These are phyloP conservation scores for Ploceus nigricollis DNA, from an alignment of 2,113 vertebrate species.

Conservation along the genomic window DNA sequence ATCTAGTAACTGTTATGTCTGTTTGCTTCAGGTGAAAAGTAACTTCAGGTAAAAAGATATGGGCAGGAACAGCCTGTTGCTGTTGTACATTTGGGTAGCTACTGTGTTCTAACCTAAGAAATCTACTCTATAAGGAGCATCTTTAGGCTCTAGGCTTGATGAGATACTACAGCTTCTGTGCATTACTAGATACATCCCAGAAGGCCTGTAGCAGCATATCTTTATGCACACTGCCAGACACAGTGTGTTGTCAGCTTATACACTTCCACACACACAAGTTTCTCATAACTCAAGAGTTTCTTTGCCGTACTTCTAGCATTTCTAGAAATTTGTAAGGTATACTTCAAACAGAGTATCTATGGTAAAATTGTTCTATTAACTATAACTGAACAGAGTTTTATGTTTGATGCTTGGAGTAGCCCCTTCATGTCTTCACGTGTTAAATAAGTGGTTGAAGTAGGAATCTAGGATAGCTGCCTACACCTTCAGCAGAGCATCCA, in stretches of 20 bases:
- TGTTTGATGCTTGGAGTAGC: not conserved
- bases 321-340: not conserved
- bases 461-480: not conserved
- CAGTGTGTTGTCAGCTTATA: not conserved
- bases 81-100: accelerated
- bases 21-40: not conserved
- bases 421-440: not conserved
- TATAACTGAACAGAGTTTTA: not conserved
- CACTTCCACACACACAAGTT: not conserved
- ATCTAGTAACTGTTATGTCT: not conserved
- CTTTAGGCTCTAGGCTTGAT: not conserved
- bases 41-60: not conserved
- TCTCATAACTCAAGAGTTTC: not conserved
- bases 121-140: not conserved
- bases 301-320: not conserved
- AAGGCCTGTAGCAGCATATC: not conserved
- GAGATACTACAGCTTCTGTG: not conserved
- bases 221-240: not conserved
- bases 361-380: not conserved
- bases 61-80: not conserved
- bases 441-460: not conserved
- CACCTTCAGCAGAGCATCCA: not conserved
- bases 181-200: not conserved
- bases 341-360: not conserved
- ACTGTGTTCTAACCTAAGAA: not conserved